Evolutionary conservation across 2,888 invertebrate genomes (phyloP).

Genomic region (Aphidius colemani): DNA sequence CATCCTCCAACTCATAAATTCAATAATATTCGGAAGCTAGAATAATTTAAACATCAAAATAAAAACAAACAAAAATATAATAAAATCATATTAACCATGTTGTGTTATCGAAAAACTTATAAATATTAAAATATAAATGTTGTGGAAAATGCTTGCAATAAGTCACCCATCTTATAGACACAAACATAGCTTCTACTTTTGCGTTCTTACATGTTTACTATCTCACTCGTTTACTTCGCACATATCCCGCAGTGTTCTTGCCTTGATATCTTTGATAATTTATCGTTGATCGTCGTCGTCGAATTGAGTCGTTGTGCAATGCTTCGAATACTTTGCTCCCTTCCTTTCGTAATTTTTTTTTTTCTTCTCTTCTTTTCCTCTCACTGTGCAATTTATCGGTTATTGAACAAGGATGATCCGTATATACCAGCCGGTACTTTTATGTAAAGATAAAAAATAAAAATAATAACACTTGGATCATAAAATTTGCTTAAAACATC

Average conservation of each 20-base stretch:
- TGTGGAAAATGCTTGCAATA: neutral
- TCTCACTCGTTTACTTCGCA: neutral
- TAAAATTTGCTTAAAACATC: neutral
- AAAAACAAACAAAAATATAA: too few relatives aligned
- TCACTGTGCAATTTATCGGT: slow-evolving; percentile 6
- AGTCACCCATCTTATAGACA: slow-evolving; percentile 17
- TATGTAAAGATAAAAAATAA: too few relatives aligned
- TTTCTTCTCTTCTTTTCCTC: neutral
- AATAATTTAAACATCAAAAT: too few relatives aligned
- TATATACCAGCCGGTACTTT: too few relatives aligned
- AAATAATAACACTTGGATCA: neutral
- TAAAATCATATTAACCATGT: too few relatives aligned
- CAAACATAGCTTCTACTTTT: slow-evolving; percentile 6
- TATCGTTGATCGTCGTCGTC: slow-evolving; percentile 16
- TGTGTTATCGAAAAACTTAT: too few relatives aligned
- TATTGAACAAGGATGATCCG: neutral
- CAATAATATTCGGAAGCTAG: too few relatives aligned
- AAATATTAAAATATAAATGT: too few relatives aligned
- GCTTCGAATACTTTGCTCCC: slow-evolving; percentile 1
- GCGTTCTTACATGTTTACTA: neutral
- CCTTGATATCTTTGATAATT: slow-evolving; percentile 14
- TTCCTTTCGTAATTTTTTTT: neutral
- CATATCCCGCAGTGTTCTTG: slow-evolving; percentile 1
- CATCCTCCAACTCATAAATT: too few relatives aligned
- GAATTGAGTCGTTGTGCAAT: slow-evolving; percentile 19